Conservation (phyloP, 2,888 invertebrate genomes). For the Rhogogaster chlorosoma region DNA sequence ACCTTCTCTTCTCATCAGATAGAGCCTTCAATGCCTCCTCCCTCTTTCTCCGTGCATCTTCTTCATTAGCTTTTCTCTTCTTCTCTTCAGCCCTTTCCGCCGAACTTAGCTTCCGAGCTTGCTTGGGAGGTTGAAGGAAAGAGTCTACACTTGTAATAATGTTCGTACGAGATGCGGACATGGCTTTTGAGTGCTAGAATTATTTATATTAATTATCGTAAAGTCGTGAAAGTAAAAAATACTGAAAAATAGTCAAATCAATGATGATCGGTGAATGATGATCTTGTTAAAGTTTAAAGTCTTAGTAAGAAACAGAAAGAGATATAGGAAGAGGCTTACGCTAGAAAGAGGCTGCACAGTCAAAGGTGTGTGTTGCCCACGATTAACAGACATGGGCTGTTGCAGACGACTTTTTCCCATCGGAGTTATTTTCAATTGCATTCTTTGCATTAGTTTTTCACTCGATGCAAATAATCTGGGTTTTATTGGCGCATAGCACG, state of each 20-base stretch:
- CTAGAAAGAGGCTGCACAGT: constrained; percentile 58
- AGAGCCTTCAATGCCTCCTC: constrained; percentile 82
- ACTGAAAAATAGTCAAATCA: constrained; percentile 21
- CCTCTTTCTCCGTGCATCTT: constrained; percentile 81
- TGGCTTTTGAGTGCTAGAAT: constrained; percentile 67
- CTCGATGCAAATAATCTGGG: constrained; percentile 53
- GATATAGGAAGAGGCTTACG: constrained; percentile 58
- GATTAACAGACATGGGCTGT: constrained; percentile 68
- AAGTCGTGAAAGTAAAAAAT: constrained; percentile 3
- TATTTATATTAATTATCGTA: neutral
- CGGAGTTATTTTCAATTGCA: constrained; percentile 68
- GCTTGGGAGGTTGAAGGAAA: constrained; percentile 69
- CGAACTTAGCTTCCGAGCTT: constrained; percentile 67
- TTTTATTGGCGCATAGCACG: constrained; percentile 58
- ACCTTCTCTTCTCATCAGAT: constrained; percentile 81
- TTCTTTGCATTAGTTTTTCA: constrained; percentile 63
- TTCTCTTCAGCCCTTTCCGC: constrained; percentile 73
- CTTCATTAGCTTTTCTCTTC: constrained; percentile 72
- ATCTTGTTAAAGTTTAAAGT: neutral
- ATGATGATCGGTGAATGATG: neutral
- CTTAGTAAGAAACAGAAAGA: constrained; percentile 1
- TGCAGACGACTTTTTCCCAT: constrained; percentile 66
- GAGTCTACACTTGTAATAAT: constrained; percentile 69
- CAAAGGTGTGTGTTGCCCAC: constrained; percentile 68
- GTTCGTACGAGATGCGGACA: constrained; percentile 73